A percentile compares a stretch with the other conserved stretches of the same genome.
phyloP scores from a whole-genome alignment of 1,140 invertebrate genomes.

The Pentalonia nigronervosa region DNA sequence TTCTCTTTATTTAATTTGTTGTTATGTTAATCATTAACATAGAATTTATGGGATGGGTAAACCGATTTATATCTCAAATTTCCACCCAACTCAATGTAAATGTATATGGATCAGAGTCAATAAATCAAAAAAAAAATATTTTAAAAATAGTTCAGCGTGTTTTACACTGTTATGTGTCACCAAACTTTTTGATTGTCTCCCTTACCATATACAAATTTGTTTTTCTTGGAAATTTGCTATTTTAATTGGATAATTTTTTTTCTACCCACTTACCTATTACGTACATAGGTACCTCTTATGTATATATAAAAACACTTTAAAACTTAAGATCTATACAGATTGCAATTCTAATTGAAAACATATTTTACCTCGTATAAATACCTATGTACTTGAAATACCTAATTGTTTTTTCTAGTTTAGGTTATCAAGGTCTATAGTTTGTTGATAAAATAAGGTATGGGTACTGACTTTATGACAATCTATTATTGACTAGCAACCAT shows the following conservation, averaged over 20 bases:
- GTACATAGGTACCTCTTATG: neutral
- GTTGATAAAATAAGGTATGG: neutral
- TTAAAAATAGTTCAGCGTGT: neutral
- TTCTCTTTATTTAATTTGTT: no score
- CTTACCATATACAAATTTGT: neutral
- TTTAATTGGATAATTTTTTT: neutral
- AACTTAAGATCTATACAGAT: neutral
- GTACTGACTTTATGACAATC: neutral
- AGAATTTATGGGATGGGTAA: no score
- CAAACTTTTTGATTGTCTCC: neutral
- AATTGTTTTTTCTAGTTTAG: neutral
- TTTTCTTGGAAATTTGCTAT: neutral
- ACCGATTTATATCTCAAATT: neutral
- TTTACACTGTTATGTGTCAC: neutral
- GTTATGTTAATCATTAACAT: no score
- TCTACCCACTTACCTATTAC: neutral
- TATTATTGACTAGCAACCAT: neutral
- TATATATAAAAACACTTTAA: neutral
- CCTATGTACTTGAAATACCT: neutral
- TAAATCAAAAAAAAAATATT: no score
- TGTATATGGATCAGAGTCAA: neutral
- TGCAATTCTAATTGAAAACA: neutral
- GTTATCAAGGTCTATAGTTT: neutral
- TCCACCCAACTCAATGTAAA: neutral
- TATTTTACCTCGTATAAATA: neutral